Evolutionary conservation across 2,888 invertebrate genomes (phyloP).

Genomic region (Gisinianus flammeolus): DNA sequence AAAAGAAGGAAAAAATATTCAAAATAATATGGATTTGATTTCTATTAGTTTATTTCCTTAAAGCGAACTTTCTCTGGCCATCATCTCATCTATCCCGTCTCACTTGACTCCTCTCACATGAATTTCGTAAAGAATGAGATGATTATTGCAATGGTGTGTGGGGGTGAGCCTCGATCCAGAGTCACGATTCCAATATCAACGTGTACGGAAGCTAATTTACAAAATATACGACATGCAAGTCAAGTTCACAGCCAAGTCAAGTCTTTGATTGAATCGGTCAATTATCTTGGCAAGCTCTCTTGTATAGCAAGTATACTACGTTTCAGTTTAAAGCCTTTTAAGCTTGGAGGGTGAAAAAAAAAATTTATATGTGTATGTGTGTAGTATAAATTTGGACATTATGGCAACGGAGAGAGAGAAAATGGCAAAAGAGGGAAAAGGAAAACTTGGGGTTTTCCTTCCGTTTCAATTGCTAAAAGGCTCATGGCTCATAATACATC

Average conservation of each 20-base stretch:
- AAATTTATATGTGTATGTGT: no score
- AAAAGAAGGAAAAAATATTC: not conserved
- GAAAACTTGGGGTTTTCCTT: not conserved
- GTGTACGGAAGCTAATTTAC: not conserved
- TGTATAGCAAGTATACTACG: not conserved
- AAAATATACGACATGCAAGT: conserved; percentile 9
- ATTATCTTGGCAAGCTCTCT: conserved; percentile 5
- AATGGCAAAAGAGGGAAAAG: not conserved
- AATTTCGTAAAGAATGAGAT: not conserved
- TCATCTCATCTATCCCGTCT: no score
- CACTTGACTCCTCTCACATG: not conserved
- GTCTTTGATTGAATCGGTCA: conserved; percentile 28
- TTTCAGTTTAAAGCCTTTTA: not conserved
- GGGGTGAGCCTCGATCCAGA: conserved; percentile 2
- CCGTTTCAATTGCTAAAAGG: not conserved
- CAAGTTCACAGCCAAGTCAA: conserved; percentile 17
- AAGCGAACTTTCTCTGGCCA: not conserved
- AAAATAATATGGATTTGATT: conserved; percentile 14
- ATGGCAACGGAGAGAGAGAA: conserved; percentile 1
- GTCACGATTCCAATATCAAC: not conserved
- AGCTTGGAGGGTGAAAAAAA: not conserved
- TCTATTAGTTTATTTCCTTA: conserved; percentile 9
- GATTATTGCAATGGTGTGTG: not conserved
- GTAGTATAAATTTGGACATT: not conserved
- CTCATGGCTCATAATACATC: not conserved